Conservation (phyloP, 2,888 invertebrate species). For the Coelopa pilipes region DNA sequence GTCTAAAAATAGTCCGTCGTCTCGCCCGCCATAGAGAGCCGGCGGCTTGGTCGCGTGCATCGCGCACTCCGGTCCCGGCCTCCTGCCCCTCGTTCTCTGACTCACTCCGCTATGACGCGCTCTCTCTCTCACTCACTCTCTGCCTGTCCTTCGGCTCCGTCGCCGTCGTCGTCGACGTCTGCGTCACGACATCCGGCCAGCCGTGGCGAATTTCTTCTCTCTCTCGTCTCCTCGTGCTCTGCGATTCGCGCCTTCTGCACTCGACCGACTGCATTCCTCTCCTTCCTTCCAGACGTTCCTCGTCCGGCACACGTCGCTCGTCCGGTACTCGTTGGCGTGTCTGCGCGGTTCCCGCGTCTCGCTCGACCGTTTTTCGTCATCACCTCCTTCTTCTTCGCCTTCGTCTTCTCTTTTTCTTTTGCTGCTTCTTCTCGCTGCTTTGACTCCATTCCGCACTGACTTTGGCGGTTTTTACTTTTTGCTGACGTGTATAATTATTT, state of each 20-base stretch:
- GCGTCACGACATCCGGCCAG: background rate
- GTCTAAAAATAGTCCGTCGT: slow-evolving; percentile 33
- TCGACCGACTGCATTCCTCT: slow-evolving; percentile 21
- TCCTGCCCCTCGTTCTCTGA: too few species aligned
- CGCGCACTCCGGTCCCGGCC: too few species aligned
- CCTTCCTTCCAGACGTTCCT: background rate
- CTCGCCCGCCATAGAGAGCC: slow-evolving; percentile 4
- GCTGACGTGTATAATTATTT: slow-evolving; percentile 34
- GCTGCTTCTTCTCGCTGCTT: slow-evolving; percentile 1
- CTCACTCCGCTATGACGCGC: background rate
- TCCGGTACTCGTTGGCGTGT: background rate
- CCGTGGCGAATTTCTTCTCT: background rate
- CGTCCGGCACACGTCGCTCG: background rate
- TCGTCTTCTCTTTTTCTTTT: too few species aligned
- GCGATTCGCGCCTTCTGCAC: background rate
- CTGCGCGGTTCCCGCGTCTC: background rate
- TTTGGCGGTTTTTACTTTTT: slow-evolving; percentile 19
- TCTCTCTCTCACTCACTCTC: background rate
- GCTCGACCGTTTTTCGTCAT: background rate
- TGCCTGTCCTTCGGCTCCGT: background rate
- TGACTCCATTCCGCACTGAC: background rate
- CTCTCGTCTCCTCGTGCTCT: background rate
- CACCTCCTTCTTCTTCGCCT: background rate
- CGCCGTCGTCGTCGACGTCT: background rate
- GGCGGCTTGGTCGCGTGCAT: too few species aligned